Evolutionary conservation across 1,140 invertebrate genomes (phyloP).

Genomic region (Conus ventricosus): DNA sequence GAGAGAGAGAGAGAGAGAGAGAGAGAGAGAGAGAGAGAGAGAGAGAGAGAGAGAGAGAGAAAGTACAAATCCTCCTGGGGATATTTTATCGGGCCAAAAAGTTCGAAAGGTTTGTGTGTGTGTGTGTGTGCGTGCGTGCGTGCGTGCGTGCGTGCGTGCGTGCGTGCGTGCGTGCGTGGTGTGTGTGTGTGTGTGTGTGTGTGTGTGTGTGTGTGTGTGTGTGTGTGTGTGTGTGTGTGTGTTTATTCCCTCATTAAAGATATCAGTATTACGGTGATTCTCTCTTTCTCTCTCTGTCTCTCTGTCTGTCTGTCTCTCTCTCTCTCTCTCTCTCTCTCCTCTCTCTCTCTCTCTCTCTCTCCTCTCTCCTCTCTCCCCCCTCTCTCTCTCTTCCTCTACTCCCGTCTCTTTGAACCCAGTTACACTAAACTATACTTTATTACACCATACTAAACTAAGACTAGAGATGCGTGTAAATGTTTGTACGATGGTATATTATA

Average conservation of each 20-base stretch:
- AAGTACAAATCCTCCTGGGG: no score
- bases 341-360: no score
- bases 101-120: background rate
- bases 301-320: background rate
- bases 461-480: no score
- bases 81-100: background rate
- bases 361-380: no score
- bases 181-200: no score
- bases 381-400: no score
- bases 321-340: background rate
- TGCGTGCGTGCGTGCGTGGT: background rate
- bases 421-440: background rate
- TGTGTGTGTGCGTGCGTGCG: background rate
- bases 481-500: no score
- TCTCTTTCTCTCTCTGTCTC: background rate
- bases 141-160: no score
- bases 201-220: background rate
- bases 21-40: no score
- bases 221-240: background rate
- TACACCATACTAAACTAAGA: no score
- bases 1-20: no score
- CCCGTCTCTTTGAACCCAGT: background rate
- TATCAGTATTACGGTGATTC: background rate
- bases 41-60: background rate
- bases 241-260: background rate